Base-by-base conservation (phyloP, 2,113 vertebrate genomes). In the Cygnus atratus region DNA sequence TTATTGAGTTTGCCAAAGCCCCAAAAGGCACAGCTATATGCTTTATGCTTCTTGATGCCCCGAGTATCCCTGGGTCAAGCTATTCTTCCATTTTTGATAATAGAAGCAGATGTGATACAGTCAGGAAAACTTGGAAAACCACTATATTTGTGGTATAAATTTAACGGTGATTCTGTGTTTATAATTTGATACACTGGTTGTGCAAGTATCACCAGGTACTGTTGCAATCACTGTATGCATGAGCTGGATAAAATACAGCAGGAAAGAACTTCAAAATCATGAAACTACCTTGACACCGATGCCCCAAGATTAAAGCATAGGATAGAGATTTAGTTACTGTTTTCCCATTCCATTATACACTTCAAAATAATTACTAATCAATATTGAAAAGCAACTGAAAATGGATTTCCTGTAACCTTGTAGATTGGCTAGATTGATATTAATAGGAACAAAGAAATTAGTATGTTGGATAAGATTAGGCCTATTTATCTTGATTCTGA, bases 281-380 rank as follows among this genome's bases (percentile, higher is more conserved):
- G 28, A 33, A 66, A 14, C n/a, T 76, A 10, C 41, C 21, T 80
- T 59, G 55, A 52, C 31, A 39, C 6, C 33, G 39, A 16, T 87
- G 18, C 21, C 22, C 8, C 15, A 39, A 87, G 66, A 82, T 68
- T 62, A 67, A 61, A 93, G 18, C 13, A 83, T 41, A 75, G 52
- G 15, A 61, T 84, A 37, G 77, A 80, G 62, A 85, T 92, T 80
- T 90, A 81, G 78, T 77, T 75, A 79, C 62, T 76, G 67, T 68
- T 91, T 94, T 95, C 71, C 68, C 29, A 31, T 88, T 79, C 39
- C 3, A 0, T 87, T 95, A 35, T 24, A 83, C 13, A 9, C 54
- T 91, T 91, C 66, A 91, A 68, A 91, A 83, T 72, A 88, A 91
- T 76, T 88, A 58, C 39, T 75, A 89, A 94, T 91, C 74, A 46